phyloP scores from a whole-genome alignment of 1,140 invertebrate species.

The Trichoplusia ni region DNA sequence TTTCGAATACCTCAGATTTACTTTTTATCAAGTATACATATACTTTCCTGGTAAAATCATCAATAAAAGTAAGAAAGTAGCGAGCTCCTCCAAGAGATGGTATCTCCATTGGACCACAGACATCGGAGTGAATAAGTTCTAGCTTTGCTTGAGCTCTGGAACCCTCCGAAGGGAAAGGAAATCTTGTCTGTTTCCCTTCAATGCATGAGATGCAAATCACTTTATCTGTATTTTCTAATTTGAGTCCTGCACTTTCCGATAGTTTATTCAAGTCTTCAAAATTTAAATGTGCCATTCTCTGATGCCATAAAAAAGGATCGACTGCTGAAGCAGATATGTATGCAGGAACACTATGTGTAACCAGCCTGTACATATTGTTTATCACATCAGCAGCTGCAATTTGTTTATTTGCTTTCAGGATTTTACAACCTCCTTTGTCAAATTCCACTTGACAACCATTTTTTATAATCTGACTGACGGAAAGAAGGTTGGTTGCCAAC shows the following conservation, averaged over 20 bases:
- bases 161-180: slow-evolving; percentile 33
- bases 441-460: slow-evolving; percentile 53
- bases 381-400: slow-evolving; percentile 39
- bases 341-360: slow-evolving; percentile 42
- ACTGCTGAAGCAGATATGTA: slow-evolving; percentile 35
- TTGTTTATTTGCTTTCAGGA: slow-evolving; percentile 40
- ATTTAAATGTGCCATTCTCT: slow-evolving; percentile 42
- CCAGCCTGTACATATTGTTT: slow-evolving; percentile 50
- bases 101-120: too few species aligned
- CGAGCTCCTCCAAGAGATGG: too few species aligned
- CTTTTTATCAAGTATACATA: too few species aligned
- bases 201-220: slow-evolving; percentile 33
- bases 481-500: slow-evolving; percentile 49
- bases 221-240: slow-evolving; percentile 41
- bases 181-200: slow-evolving; percentile 47
- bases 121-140: too few species aligned
- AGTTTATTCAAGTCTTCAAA: slow-evolving; percentile 43
- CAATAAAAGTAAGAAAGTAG: too few species aligned
- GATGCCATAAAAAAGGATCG: slow-evolving; percentile 40
- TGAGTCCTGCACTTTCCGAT: slow-evolving; percentile 33
- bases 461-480: slow-evolving; percentile 53
- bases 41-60: too few species aligned
- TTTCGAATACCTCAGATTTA: too few species aligned
- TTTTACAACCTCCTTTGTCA: slow-evolving; percentile 43
- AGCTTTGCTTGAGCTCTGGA: too few species aligned